phyloP scores from a whole-genome alignment of 2,888 invertebrate genomes.

The Macropis europaea region DNA sequence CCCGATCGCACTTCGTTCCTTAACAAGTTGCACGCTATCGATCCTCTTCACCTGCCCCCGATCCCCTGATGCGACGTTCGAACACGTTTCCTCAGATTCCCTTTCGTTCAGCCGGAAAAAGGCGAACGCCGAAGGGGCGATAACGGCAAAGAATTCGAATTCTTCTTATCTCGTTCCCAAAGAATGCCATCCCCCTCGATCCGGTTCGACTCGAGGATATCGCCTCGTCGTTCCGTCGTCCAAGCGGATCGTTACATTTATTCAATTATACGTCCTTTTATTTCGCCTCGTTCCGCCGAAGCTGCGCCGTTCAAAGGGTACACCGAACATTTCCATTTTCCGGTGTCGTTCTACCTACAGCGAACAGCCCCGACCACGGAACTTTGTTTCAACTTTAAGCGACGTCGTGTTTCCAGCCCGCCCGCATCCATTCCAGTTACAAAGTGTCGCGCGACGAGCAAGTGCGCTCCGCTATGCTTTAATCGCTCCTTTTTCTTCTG shows the following conservation, averaged over 20 bases:
- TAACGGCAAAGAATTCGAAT: no score
- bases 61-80: no score
- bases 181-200: not conserved
- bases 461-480: conserved; percentile 51
- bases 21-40: conserved; percentile 22
- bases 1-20: conserved; percentile 6
- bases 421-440: conserved; percentile 66
- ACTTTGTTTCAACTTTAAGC: conserved; percentile 66
- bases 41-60: no score
- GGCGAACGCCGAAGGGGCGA: no score
- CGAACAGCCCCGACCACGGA: conserved; percentile 28
- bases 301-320: conserved; percentile 24
- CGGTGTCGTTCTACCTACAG: conserved; percentile 29
- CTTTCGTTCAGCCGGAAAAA: no score
- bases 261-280: conserved; percentile 41
- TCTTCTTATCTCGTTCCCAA: no score
- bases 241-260: conserved; percentile 33
- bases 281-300: conserved; percentile 7
- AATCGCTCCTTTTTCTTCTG: conserved; percentile 59
- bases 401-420: conserved; percentile 56
- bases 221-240: not conserved
- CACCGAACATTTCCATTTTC: conserved; percentile 51
- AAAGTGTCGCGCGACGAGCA: conserved; percentile 57
- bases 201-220: not conserved
- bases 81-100: no score